A percentile compares a stretch with the other conserved stretches of the same genome.
phyloP scores from a whole-genome alignment of 2,797 vertebrate genomes.

The Novumbra hubbsi region DNA sequence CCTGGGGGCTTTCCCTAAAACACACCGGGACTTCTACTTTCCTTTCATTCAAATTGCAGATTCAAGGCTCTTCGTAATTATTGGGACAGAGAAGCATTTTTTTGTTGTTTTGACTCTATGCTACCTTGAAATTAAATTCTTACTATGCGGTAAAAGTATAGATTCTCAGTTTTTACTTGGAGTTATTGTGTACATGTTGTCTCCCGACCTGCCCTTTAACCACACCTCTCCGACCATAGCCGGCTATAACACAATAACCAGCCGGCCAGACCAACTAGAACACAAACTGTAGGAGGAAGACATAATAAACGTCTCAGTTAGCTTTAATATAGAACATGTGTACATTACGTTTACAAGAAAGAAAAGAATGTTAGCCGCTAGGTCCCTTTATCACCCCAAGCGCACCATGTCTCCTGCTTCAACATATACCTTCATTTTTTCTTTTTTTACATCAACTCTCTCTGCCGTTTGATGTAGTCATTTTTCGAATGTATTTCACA shows the following conservation, averaged over 20 bases:
- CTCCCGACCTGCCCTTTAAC: background rate
- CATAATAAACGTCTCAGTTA: background rate
- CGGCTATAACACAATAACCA: background rate
- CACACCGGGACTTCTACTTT: constrained; percentile 14
- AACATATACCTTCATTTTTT: no score
- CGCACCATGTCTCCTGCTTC: background rate
- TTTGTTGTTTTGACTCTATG: no score
- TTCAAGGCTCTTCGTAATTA: no score
- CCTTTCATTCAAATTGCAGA: constrained; percentile 2
- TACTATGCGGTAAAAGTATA: no score
- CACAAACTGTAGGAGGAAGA: background rate
- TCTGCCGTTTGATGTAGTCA: constrained; percentile 34
- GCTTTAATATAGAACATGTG: background rate
- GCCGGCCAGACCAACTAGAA: background rate
- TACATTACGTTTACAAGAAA: background rate
- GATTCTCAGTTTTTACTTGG: no score
- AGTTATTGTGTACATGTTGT: no score
- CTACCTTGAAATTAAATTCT: no score
- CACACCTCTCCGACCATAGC: background rate
- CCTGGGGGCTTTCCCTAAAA: constrained; percentile 18
- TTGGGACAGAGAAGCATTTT: no score
- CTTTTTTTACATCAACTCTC: constrained; percentile 24
- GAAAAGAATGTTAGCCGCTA: background rate
- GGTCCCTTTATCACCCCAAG: background rate
- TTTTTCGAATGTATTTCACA: constrained; percentile 53